These are phyloP conservation scores for Hydra vulgaris DNA, from an alignment of 30 jellyfish, hydroid and myxozoan species.

Conservation along the genomic window DNA sequence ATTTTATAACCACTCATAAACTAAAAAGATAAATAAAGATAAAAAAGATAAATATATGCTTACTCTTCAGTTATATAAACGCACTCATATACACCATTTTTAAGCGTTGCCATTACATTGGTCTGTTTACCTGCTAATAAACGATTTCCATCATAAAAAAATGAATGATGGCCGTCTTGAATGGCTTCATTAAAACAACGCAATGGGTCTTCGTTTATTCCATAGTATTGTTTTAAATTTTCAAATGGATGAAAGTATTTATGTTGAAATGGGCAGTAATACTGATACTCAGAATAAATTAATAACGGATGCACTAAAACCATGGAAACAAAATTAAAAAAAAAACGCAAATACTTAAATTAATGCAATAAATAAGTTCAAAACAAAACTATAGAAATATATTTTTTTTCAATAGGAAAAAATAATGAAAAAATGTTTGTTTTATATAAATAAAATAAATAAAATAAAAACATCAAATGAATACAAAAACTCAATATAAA, in stretches of 20 bases:
- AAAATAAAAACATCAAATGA: too few species aligned
- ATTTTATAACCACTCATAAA: too few species aligned
- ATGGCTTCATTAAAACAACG: slow-evolving; percentile 2
- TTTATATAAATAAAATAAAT: too few species aligned
- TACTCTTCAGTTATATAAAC: background rate
- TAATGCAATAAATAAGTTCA: too few species aligned
- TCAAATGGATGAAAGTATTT: background rate
- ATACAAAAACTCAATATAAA: too few species aligned
- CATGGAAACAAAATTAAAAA: too few species aligned
- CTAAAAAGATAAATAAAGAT: too few species aligned
- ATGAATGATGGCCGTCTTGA: slow-evolving; percentile 6
- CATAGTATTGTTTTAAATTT: background rate
- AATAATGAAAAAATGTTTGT: too few species aligned
- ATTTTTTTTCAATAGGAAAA: too few species aligned
- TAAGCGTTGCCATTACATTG: background rate
- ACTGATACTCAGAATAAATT: background rate
- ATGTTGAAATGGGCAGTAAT: background rate
- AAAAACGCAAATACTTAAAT: too few species aligned
- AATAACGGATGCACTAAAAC: background rate
- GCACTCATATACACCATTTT: background rate
- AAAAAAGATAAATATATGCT: too few species aligned
- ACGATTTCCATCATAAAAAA: background rate
- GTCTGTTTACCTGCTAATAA: slow-evolving; percentile 11
- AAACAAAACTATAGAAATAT: background rate
- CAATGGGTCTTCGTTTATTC: background rate